These are phyloP conservation scores for Ethmia dodecea DNA, from an alignment of 2,888 invertebrate species.

Conservation along the genomic window DNA sequence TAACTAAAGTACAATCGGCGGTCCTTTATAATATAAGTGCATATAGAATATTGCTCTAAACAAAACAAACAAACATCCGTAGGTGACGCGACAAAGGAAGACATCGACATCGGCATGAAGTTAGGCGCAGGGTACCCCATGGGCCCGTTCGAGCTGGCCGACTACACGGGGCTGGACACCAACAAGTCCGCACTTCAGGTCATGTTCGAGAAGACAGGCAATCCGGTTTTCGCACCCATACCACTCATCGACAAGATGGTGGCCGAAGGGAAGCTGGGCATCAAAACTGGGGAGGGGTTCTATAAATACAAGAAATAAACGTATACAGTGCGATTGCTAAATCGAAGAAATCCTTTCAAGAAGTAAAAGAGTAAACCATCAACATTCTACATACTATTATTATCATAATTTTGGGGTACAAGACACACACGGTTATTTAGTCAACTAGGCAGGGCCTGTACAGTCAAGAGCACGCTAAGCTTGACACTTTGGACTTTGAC, in stretches of 20 bases:
- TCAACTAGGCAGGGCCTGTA: too few species aligned
- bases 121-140: constrained; percentile 93
- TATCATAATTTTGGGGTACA: too few species aligned
- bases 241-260: constrained; percentile 83
- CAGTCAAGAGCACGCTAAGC: too few species aligned
- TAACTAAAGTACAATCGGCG: too few species aligned
- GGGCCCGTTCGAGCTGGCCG: constrained; percentile 92
- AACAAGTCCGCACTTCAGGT: constrained; percentile 86
- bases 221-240: constrained; percentile 74
- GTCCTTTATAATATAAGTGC: neutral
- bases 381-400: too few species aligned
- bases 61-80: constrained; percentile 12
- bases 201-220: constrained; percentile 81
- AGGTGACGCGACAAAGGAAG: constrained; percentile 84
- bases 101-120: constrained; percentile 94
- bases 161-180: constrained; percentile 92
- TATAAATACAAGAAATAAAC: constrained; percentile 81
- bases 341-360: too few species aligned
- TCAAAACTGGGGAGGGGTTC: constrained; percentile 90
- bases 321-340: too few species aligned
- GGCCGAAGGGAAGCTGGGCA: constrained; percentile 86
- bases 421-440: too few species aligned
- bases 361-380: too few species aligned
- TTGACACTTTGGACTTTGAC: too few species aligned
- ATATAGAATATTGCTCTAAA: neutral